Base-by-base conservation (phyloP, 2,888 invertebrate species). In the Halictus ligatus region DNA sequence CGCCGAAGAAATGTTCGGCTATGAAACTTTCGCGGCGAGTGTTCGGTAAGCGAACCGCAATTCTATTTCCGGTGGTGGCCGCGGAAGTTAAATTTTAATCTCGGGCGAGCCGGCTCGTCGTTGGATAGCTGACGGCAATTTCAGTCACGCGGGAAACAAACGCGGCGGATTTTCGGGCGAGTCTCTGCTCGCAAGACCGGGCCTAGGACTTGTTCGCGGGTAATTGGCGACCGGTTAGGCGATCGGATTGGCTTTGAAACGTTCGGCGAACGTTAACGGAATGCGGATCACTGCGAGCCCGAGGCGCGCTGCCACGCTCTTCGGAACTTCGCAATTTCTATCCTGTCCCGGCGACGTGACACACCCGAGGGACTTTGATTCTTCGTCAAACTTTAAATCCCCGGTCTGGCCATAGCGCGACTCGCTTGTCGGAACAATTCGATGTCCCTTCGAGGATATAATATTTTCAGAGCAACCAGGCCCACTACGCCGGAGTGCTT, bases 321-420 rank as follows among this genome's bases (percentile, higher is more conserved):
- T 10, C 50, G 29, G 43, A 78, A 78, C 78, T 78, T 78, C 43
- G 71, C 71, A 78, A 78, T 78, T 78, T 78, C 78, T 78, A 71
- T 43, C 54, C 78, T 78, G 71, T 54, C 78, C 78, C n/a, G 54
- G 71, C 78, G 71, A 58, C 78, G 71, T 78, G 78, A 78, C 71
- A 40, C 78, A 78, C 78, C 78, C n/a, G 54, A 71, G 78, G 58
- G 78, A 71, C 78, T 54, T 71, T 78, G 78, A 78, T 78, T 78
- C 43, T 71, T 43, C 71, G 78, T 78, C 78, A 71, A 72, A 78
- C 71, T 78, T 78, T 25, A 54, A 43, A 40, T 58, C 43, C 43
- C 54, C 71, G 7, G 8, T 4, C 67, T 0, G n/a, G 13, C 18
- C n/a, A n/a, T 15, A n/a, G 18, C 21, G 15, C 48, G 2, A 7